These are phyloP conservation scores for Alethe diademata DNA, from an alignment of 2,113 vertebrate species.

Conservation along the genomic window DNA sequence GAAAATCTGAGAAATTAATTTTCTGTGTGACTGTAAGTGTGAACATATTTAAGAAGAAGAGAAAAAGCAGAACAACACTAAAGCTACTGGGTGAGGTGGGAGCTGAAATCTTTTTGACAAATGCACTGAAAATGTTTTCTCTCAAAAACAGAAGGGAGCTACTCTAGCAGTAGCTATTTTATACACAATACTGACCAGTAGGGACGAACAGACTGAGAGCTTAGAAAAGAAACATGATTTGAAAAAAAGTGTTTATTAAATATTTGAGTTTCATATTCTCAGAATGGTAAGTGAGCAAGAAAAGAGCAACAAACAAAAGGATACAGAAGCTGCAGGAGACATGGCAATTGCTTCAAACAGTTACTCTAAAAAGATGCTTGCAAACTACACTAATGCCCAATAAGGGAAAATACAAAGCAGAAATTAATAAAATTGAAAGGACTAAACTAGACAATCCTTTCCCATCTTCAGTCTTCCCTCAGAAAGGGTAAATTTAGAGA, in stretches of 20 bases:
- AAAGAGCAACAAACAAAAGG: neutral
- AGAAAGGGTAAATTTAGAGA: neutral
- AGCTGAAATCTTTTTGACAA: neutral
- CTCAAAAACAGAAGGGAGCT: neutral
- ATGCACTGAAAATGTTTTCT: neutral
- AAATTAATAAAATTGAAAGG: neutral
- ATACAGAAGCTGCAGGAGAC: neutral
- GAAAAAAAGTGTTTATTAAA: neutral
- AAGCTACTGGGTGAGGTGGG: neutral
- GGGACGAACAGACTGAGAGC: neutral
- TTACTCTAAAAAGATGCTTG: neutral
- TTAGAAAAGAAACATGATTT: neutral
- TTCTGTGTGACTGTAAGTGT: neutral
- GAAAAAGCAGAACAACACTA: neutral
- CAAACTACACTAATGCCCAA: fast-evolving
- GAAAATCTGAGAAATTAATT: neutral
- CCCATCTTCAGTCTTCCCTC: neutral
- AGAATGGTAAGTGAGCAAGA: neutral
- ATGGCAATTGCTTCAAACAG: neutral
- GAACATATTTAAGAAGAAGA: neutral
- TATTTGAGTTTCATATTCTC: neutral
- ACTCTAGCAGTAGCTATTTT: neutral
- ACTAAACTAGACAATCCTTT: neutral
- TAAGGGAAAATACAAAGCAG: neutral
- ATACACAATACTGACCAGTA: neutral